Evolutionary conservation across 1,140 invertebrate species (phyloP).

Genomic region (Rhizoglyphus robini): DNA sequence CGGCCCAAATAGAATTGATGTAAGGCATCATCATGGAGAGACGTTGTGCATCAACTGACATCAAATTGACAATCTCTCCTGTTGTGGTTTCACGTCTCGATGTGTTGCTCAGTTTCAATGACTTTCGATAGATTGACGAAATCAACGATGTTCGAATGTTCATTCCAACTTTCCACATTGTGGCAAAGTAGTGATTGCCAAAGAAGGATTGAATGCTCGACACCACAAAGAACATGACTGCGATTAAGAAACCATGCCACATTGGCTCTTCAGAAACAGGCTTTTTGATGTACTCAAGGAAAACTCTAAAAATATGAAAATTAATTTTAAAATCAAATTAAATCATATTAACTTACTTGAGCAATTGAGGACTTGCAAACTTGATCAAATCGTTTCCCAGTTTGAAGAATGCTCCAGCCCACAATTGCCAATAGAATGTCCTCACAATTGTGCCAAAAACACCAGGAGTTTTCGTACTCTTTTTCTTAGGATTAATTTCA

Average conservation of each 20-base stretch:
- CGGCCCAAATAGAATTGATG: slow-evolving; percentile 26
- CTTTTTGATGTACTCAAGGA: background rate
- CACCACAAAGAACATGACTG: background rate
- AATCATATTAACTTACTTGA: no score
- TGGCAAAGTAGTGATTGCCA: background rate
- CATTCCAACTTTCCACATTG: background rate
- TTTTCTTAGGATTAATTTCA: background rate
- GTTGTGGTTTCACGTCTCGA: background rate
- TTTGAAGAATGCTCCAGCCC: slow-evolving; percentile 63
- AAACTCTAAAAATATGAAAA: no score
- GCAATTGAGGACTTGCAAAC: slow-evolving; percentile 65
- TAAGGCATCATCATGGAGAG: slow-evolving; percentile 1
- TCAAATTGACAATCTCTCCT: slow-evolving; percentile 24
- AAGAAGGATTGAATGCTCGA: background rate
- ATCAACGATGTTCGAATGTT: background rate
- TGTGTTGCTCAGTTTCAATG: background rate
- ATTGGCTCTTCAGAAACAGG: background rate
- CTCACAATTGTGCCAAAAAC: slow-evolving; percentile 34
- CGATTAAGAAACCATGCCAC: slow-evolving; percentile 3
- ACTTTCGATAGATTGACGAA: background rate
- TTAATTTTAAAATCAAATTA: no score
- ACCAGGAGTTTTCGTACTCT: slow-evolving; percentile 22
- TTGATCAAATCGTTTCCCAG: slow-evolving; percentile 67
- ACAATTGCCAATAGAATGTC: slow-evolving; percentile 66
- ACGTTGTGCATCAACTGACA: slow-evolving; percentile 20